These are phyloP conservation scores for Rhagium mordax DNA, from an alignment of 2,888 invertebrate species.

Conservation along the genomic window DNA sequence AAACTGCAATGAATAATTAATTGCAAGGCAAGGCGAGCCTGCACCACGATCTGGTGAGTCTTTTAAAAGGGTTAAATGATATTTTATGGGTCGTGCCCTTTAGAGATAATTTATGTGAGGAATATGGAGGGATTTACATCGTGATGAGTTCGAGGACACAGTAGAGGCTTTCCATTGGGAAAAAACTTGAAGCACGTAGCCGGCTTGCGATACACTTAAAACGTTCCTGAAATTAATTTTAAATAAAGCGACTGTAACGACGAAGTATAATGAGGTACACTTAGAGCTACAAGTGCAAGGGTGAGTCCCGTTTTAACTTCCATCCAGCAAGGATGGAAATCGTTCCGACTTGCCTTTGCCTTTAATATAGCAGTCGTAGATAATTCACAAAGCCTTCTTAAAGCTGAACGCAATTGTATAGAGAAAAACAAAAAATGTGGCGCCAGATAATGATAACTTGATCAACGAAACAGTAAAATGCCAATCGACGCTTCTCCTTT, in stretches of 20 bases:
- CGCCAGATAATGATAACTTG: too few relatives aligned
- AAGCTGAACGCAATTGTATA: too few relatives aligned
- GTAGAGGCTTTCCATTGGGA: neutral
- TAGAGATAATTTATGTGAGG: slow-evolving; percentile 24
- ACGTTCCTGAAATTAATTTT: neutral
- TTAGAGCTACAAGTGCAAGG: neutral
- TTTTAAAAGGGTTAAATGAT: slow-evolving; percentile 34
- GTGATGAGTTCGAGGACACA: neutral
- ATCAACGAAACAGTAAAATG: too few relatives aligned
- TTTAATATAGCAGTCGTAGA: too few relatives aligned
- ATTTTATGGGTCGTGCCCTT: slow-evolving; percentile 25
- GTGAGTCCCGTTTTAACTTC: neutral
- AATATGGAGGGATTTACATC: slow-evolving; percentile 10
- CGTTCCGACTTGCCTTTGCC: too few relatives aligned
- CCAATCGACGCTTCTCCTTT: too few relatives aligned
- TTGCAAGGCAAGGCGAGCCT: slow-evolving; percentile 35
- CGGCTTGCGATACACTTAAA: neutral
- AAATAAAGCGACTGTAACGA: neutral
- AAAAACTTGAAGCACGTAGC: neutral
- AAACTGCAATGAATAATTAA: slow-evolving; percentile 45
- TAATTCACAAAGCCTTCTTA: too few relatives aligned
- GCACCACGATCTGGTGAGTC: slow-evolving; percentile 40
- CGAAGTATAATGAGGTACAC: neutral
- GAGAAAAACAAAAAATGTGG: too few relatives aligned
- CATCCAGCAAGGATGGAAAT: too few relatives aligned